Percentiles rank a stretch among this genome's conserved stretches.
Evolutionary conservation across 2,888 invertebrate genomes (phyloP).

Genomic region (Limenitis camilla): DNA sequence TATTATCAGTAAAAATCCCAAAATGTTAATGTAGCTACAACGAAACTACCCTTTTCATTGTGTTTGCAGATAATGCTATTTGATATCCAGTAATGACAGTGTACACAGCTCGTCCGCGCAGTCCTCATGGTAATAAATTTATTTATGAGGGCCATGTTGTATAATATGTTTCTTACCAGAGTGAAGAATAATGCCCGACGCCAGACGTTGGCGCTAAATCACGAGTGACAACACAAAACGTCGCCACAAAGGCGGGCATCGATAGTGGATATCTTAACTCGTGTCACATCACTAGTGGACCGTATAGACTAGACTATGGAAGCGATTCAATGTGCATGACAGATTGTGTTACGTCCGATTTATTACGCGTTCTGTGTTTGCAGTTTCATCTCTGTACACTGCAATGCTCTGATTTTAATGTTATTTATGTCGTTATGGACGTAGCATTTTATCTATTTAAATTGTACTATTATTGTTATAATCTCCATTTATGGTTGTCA

Average conservation of each 20-base stretch:
- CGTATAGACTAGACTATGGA: conserved; percentile 3
- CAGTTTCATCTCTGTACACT: conserved; percentile 2
- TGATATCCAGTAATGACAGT: not conserved
- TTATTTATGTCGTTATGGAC: not conserved
- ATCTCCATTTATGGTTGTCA: too few relatives aligned
- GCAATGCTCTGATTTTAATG: not conserved
- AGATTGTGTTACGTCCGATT: conserved; percentile 13
- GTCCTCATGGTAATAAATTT: conserved; percentile 25
- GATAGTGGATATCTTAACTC: conserved; percentile 10
- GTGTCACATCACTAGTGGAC: conserved; percentile 10
- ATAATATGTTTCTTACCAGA: conserved; percentile 30
- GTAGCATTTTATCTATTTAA: too few relatives aligned
- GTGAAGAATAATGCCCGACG: conserved; percentile 43
- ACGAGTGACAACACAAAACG: conserved; percentile 30
- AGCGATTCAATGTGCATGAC: conserved; percentile 13
- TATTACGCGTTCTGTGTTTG: conserved; percentile 8
- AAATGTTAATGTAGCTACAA: not conserved
- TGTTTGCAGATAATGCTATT: too few relatives aligned
- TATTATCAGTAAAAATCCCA: not conserved
- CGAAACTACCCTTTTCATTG: too few relatives aligned
- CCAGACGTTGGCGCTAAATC: conserved; percentile 44
- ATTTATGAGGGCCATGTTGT: conserved; percentile 37
- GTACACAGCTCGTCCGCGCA: not conserved
- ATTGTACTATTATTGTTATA: too few relatives aligned
- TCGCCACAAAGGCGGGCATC: conserved; percentile 18